Evolutionary conservation across 2,888 invertebrate species (phyloP), one percentile per base, ranked within the genome.

Genomic region (Agrotis segetum): DNA sequence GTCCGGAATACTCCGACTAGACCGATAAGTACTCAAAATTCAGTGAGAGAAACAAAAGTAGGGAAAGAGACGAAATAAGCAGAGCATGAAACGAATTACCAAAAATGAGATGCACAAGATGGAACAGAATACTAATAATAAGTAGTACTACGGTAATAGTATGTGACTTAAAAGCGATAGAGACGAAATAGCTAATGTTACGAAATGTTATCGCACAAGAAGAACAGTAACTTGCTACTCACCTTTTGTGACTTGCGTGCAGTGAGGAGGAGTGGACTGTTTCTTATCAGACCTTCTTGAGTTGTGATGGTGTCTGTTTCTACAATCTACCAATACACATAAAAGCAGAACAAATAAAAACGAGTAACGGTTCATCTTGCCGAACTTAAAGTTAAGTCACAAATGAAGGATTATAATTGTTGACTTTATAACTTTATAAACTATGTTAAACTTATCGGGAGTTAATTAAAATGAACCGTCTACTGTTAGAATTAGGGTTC

Each of bases 231-330:
- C 7, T 40, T 40, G 40, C 1, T 64, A 67, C 71, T 85, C 86
- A 92, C 93, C 92, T 91, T 94, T 93, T 1, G 91, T 88, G 3
- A 94, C 81, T 77, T 89, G 90, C 17, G 93, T 94, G 67, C 93
- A 94, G 77, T 94, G 93, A 5, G 93, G 93, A 13, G 93, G 93
- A 16, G 85, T 82, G 56, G 62, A 76, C 1, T 71, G 66, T 55
- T 81, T 87, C 56, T 83, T 87, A 29, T 4, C 3, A 56, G 17
- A 60, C 24, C 81, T 66, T 56, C 75, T 75, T 7, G n/a, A 52
- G 46, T 79, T 60, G 19, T 63, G 50, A 17, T 53, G 14, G 34
- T 50, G 14, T 63, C 17, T 58, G n/a, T 24, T n/a, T 1, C 74
- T 87, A 49, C 77, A 68, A 56, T 79, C 64, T 19, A 66, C 67